A percentile compares a stretch with the other conserved stretches of the same genome.
These are phyloP conservation scores for Acanthurus tractus DNA, from an alignment of 2,797 vertebrate genomes.

Conservation along the genomic window DNA sequence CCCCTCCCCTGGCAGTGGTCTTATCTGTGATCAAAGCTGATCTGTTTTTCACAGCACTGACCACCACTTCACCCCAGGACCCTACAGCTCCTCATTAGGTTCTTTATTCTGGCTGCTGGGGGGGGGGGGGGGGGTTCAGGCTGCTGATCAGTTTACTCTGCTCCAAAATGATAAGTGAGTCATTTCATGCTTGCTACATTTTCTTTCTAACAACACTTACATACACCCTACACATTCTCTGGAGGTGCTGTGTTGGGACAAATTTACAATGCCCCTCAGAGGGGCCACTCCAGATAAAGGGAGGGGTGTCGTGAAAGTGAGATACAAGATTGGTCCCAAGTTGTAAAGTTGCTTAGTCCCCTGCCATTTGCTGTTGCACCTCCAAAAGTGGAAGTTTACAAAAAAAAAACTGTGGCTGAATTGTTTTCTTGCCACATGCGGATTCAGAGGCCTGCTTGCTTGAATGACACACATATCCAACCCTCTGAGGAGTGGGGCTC, in stretches of 20 bases:
- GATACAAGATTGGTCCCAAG: conserved; percentile 20
- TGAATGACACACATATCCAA: conserved; percentile 17
- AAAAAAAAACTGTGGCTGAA: conserved; percentile 15
- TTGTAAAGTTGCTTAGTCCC: conserved; percentile 28
- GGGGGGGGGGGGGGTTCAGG: conserved; percentile 31
- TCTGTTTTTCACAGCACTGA: conserved; percentile 42
- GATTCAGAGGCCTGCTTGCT: conserved; percentile 9
- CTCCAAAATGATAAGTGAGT: conserved; percentile 41
- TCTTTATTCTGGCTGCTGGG: conserved; percentile 38
- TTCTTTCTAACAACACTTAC: conserved; percentile 23
- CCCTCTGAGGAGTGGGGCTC: conserved; percentile 10
- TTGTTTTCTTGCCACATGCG: background rate
- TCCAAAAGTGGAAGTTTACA: conserved; percentile 5
- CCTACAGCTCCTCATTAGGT: conserved; percentile 55
- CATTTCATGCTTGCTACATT: conserved; percentile 25
- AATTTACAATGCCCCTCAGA: conserved; percentile 48
- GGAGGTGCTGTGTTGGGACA: conserved; percentile 26
- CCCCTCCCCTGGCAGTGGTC: conserved; percentile 47
- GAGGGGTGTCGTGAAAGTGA: conserved; percentile 4
- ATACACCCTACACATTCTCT: conserved; percentile 2
- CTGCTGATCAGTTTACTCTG: conserved; percentile 42
- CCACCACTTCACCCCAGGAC: conserved; percentile 45
- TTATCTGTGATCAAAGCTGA: conserved; percentile 57
- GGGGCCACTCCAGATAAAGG: conserved; percentile 35
- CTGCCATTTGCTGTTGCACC: conserved; percentile 25